Conservation (phyloP, 2,113 vertebrate genomes). For the Noctilio leporinus region DNA sequence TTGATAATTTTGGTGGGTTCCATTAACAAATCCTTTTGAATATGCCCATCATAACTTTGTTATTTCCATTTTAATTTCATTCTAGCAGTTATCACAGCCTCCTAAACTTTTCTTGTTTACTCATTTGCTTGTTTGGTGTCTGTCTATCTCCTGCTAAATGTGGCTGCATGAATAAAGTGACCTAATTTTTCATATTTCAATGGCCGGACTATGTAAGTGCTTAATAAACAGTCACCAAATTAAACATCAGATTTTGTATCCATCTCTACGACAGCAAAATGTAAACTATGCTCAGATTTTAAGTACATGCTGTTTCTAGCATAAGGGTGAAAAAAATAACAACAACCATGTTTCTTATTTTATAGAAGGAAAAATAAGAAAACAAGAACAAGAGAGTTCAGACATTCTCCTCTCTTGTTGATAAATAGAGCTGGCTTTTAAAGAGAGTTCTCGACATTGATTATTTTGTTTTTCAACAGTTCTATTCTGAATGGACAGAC, state of each 20-base stretch:
- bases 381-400: background rate
- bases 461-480: constrained; percentile 39
- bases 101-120: background rate
- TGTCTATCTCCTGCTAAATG: background rate
- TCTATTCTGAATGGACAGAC: constrained; percentile 27
- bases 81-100: background rate
- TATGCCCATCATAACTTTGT: background rate
- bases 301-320: background rate
- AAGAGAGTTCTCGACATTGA: constrained; percentile 9
- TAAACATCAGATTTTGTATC: background rate
- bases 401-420: constrained; percentile 35
- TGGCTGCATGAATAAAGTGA: background rate
- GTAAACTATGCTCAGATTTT: background rate
- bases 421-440: constrained; percentile 40
- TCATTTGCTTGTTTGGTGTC: background rate
- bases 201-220: background rate
- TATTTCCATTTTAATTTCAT: background rate
- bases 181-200: background rate
- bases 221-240: background rate
- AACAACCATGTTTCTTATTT: background rate
- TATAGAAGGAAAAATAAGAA: background rate
- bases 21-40: background rate
- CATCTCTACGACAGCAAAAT: background rate
- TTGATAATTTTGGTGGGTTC: background rate
- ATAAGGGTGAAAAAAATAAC: background rate